Conservation (phyloP, 2,113 vertebrate genomes). For the Scopus umbretta region DNA sequence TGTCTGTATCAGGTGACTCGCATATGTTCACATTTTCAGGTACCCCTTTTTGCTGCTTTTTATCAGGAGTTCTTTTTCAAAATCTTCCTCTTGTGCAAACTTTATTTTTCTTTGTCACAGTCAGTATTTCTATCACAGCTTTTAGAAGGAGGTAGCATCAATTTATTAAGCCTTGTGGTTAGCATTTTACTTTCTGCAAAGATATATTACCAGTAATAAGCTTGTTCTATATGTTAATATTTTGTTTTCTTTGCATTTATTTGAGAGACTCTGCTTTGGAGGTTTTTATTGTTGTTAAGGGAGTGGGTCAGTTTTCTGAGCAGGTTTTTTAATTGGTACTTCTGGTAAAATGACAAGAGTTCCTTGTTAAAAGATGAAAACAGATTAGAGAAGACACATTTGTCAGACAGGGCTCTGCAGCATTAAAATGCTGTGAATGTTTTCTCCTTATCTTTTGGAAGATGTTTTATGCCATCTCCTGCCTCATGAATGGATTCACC, state of each 20-base stretch:
- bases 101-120: background rate
- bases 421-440: slow-evolving; percentile 27
- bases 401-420: background rate
- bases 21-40: slow-evolving; percentile 42
- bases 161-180: background rate
- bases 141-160: background rate
- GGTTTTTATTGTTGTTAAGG: background rate
- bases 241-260: background rate
- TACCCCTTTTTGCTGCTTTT: background rate
- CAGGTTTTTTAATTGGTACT: background rate
- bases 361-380: slow-evolving; percentile 11
- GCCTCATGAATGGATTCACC: slow-evolving; percentile 27
- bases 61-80: background rate
- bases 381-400: slow-evolving; percentile 6
- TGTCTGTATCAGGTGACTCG: slow-evolving; percentile 25
- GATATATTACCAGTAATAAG: background rate
- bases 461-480: slow-evolving; percentile 3
- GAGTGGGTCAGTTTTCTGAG: slow-evolving; percentile 1
- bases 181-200: background rate
- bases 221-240: background rate
- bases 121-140: background rate
- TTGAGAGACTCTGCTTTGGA: background rate
- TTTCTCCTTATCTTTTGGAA: slow-evolving; percentile 17
- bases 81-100: background rate
- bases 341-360: background rate